phyloP scores from a whole-genome alignment of 2,113 vertebrate genomes.

The Bombycilla garrulus region DNA sequence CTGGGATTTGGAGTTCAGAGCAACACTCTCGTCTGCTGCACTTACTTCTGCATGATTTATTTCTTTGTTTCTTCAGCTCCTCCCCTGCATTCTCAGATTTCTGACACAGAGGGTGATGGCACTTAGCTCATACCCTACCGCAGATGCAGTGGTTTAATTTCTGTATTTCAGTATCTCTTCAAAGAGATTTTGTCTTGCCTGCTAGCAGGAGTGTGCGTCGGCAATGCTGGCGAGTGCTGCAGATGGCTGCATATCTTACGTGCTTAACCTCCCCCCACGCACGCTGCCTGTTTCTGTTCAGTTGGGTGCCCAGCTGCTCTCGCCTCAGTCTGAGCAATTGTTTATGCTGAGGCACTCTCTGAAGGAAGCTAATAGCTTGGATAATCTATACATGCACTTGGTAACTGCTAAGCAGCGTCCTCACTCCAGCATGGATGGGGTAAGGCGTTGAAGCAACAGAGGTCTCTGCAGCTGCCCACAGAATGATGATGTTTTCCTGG shows the following conservation, averaged over 20 bases:
- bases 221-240: neutral
- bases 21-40: accelerated
- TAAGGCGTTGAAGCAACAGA: neutral
- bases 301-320: constrained; percentile 55
- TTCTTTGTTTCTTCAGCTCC: constrained; percentile 30
- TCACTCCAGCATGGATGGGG: accelerated
- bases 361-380: constrained; percentile 24
- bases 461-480: neutral
- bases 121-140: neutral
- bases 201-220: neutral
- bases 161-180: neutral
- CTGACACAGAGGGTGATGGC: neutral
- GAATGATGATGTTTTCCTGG: neutral
- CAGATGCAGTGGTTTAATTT: neutral
- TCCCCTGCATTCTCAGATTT: neutral
- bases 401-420: neutral
- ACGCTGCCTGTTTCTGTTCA: neutral
- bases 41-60: constrained; percentile 11
- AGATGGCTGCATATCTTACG: constrained; percentile 48
- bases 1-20: neutral
- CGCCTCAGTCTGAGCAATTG: constrained; percentile 62
- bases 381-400: neutral
- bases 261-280: constrained; percentile 58
- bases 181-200: neutral
- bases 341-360: constrained; percentile 27